phyloP scores from a whole-genome alignment of 2,888 invertebrate species.

The Aproaerema taeniolella region DNA sequence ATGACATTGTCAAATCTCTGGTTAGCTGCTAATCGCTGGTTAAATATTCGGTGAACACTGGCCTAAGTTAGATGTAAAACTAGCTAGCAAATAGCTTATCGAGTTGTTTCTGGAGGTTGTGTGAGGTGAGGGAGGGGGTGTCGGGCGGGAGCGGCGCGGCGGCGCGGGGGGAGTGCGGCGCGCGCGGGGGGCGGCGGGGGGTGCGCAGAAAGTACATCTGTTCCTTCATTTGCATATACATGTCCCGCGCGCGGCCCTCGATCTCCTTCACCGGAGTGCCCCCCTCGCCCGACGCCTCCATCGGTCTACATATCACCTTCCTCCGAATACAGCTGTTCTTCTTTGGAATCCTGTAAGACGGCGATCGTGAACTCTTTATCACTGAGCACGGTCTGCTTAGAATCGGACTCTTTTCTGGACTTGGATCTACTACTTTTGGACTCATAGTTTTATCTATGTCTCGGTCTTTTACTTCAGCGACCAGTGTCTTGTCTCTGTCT shows the following conservation, averaged over 20 bases:
- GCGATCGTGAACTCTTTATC: slow-evolving; percentile 47
- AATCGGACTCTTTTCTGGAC: slow-evolving; percentile 25
- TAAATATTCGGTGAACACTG: no score
- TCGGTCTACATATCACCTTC: slow-evolving; percentile 48
- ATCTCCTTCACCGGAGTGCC: slow-evolving; percentile 39
- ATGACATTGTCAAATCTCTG: no score
- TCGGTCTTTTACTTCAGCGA: slow-evolving; percentile 24
- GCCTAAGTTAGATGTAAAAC: background rate
- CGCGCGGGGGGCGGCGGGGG: slow-evolving; percentile 31
- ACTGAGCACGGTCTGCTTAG: slow-evolving; percentile 37
- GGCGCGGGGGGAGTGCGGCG: slow-evolving; percentile 48
- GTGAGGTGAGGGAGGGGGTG: slow-evolving; percentile 55
- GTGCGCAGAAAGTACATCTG: slow-evolving; percentile 58
- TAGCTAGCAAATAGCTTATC: slow-evolving; percentile 48
- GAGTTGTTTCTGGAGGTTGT: slow-evolving; percentile 58
- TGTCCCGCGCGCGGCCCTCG: slow-evolving; percentile 41
- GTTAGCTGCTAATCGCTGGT: no score
- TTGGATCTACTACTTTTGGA: no score
- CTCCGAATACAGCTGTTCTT: slow-evolving; percentile 48
- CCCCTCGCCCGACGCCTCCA: slow-evolving; percentile 39
- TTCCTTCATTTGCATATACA: slow-evolving; percentile 63
- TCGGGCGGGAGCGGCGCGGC: slow-evolving; percentile 28
- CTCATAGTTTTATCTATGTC: slow-evolving; percentile 13
- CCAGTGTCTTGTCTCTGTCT: slow-evolving; percentile 28
- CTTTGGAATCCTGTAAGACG: slow-evolving; percentile 59